Conservation (phyloP, 2,797 vertebrate species). For the Melanotaenia pygmaea region DNA sequence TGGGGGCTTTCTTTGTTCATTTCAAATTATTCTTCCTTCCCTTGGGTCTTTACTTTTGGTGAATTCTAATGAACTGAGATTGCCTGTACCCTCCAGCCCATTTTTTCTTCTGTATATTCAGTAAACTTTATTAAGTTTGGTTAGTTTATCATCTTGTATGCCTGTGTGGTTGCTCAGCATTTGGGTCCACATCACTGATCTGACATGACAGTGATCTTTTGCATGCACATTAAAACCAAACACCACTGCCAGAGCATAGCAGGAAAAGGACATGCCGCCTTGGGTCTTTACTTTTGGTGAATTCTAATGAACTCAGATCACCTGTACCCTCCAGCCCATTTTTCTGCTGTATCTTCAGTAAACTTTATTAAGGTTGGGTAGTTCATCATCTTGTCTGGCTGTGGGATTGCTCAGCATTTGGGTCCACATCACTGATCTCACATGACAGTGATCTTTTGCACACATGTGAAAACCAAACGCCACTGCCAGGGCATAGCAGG, state of each 20-base stretch:
- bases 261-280: background rate
- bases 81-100: background rate
- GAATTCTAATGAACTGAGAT: background rate
- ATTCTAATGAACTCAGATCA: background rate
- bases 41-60: background rate
- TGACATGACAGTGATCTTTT: background rate
- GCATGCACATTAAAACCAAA: background rate
- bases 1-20: background rate
- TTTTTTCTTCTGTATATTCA: background rate
- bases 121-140: background rate
- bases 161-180: background rate
- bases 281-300: background rate
- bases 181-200: conserved; percentile 3
- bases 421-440: background rate
- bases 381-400: background rate
- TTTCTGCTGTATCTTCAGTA: background rate
- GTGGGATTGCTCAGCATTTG: background rate
- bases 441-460: background rate
- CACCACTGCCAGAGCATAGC: no score
- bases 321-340: background rate
- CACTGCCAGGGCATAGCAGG: no score
- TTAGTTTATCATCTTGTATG: background rate
- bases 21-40: background rate
- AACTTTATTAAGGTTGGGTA: background rate
- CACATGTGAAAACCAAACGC: background rate